Base-by-base conservation (phyloP, 2,113 vertebrate genomes). In the Anseranas semipalmata region DNA sequence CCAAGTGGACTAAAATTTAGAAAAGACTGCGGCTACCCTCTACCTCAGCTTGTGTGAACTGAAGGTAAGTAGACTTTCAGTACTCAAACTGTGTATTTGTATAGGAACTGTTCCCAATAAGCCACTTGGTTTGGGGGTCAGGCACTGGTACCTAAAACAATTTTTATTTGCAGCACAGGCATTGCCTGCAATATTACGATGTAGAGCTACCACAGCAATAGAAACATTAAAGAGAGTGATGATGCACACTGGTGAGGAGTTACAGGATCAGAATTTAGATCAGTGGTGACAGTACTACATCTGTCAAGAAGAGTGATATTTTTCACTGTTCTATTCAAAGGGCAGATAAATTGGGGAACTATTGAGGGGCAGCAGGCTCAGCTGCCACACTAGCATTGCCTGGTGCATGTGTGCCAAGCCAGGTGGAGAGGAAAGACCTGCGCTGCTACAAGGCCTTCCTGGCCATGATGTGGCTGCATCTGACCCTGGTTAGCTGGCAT, bases 361-460 rank as follows among this genome's bases (percentile, higher is more conserved):
- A n/a, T 79, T 41, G 25, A 35, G 37, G 39, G 25, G 10, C 59
- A 80, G 83, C 55, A 16, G 37, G 30, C 45, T 79, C 59, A 89
- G 59, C 41, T 87, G 72, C 63, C 60, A 55, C 17, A 11, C 20
- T 59, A 79, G 12, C 2, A 0, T n/a, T 79, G 50, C 37, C 28
- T 52, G 39, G 76, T 0, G 1, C 35, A 48, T 0, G 0, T 22
- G 46, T 71, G 39, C 55, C 52, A 67, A 87, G 73, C 12, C 43
- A 84, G 46, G 76, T 33, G 45, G 76, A 11, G 18, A 84, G 41
- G 80, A 59, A 67, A 87, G 66, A 75, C 10, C 66, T 66, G 59
- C 22, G 62, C 20, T 66, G 41, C 27, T 68, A 74, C 68, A 58
- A 43, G 32, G 25, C 16, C 41, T 17, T 74, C 41, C 63, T 28